Evolutionary conservation across 2,113 vertebrate genomes (phyloP), one percentile per base, ranked within the genome.

Genomic region (Gnathonemus longibarbis): DNA sequence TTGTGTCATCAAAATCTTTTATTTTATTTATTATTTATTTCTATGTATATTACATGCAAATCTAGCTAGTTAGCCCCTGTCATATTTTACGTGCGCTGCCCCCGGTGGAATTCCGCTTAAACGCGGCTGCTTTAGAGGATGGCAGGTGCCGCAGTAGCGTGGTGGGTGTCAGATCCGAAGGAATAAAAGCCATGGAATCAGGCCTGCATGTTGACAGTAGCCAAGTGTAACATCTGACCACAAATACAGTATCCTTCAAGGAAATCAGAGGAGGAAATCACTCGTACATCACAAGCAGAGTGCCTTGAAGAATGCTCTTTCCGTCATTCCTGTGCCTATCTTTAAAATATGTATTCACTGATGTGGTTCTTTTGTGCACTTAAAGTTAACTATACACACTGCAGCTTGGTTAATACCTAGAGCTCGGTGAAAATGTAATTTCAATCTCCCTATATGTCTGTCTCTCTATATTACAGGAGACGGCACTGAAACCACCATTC

Each of bases 401-500:
- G 93, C 93, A 94, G 93, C 94, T 94, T 93, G 95, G 95, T 45
- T 70, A 92, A 92, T 95, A 94, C 93, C 94, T 93, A 95, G 94
- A 95, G 94, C 94, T 95, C 92, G 90, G 95, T 96, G 94, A 95
- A 92, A 94, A 95, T 96, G 95, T 96, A 96, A 96, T 95, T 93
- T 94, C 95, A 96, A 96, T 95, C 95, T 96, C 94, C 95, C 96
- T 96, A 96, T 96, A 96, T 96, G 95, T 96, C 95, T 96, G 96
- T 96, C 96, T 96, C 95, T 96, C 96, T 96, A 96, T 96, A 96
- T 96, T 96, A 95, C 96, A 96, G 96, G 96, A 96, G 95, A 96
- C 95, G 96, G 95, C 95, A 96, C 96, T 96, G 96, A 96, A 96
- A 95, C 95, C 96, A 95, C 96, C 96, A 95, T 96, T 96, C 95